Conservation (phyloP, 2,113 vertebrate genomes). For the Chlorocebus sabaeus region DNA sequence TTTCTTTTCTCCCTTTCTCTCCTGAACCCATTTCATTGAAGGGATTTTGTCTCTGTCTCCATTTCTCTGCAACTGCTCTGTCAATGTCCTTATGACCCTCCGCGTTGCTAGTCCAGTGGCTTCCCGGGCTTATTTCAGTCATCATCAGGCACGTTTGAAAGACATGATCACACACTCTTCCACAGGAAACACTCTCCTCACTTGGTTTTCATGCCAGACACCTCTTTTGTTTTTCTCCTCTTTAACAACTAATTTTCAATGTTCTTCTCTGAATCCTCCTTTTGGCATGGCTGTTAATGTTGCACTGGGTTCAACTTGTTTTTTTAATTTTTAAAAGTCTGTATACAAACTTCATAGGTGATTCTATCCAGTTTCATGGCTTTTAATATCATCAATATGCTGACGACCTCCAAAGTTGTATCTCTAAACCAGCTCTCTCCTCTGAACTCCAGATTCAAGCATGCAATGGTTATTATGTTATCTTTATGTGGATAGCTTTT, state of each 20-base stretch:
- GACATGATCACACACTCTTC: background rate
- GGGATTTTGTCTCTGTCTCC: no score
- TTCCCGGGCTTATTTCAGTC: background rate
- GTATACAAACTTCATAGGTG: background rate
- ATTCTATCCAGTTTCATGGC: background rate
- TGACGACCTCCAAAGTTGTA: background rate
- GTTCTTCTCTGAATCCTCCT: background rate
- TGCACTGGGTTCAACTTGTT: background rate
- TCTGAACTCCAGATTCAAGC: background rate
- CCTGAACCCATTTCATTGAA: background rate
- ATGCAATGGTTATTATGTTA: background rate
- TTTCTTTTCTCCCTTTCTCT: background rate
- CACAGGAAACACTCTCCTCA: rapidly evolving
- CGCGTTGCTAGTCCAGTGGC: background rate
- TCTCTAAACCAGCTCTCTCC: background rate
- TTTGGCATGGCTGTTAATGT: background rate
- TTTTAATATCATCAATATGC: background rate
- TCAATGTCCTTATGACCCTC: no score
- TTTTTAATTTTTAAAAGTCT: background rate
- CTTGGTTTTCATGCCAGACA: background rate
- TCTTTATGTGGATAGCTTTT: no score
- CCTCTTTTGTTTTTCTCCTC: background rate
- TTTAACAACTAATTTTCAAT: background rate
- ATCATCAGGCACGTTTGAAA: background rate
- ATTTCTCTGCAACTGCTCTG: background rate